phyloP scores from a whole-genome alignment of 2,888 invertebrate genomes.

The Elegia similella region DNA sequence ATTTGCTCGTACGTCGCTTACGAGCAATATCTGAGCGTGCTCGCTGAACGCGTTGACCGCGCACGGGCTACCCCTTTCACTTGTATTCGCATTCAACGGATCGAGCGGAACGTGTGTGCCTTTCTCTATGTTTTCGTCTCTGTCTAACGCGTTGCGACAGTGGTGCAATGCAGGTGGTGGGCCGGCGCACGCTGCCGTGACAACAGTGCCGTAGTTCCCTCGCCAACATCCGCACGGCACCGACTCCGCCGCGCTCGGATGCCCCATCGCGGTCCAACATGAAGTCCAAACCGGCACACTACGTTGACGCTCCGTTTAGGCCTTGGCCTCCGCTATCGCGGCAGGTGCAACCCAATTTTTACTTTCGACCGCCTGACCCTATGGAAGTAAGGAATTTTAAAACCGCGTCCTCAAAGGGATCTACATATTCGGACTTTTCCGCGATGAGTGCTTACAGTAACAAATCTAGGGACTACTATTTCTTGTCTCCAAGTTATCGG shows the following conservation, averaged over 20 bases:
- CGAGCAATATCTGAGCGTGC: constrained; percentile 51
- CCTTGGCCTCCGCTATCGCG: constrained; percentile 86
- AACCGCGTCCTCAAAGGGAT: constrained; percentile 66
- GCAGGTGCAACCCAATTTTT: constrained; percentile 72
- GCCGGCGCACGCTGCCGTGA: constrained; percentile 56
- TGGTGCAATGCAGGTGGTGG: constrained; percentile 62
- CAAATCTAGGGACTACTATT: constrained; percentile 80
- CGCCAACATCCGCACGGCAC: constrained; percentile 74
- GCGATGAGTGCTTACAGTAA: constrained; percentile 75
- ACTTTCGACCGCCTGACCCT: constrained; percentile 73
- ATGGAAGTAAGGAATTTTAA: constrained; percentile 75
- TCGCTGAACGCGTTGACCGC: constrained; percentile 57
- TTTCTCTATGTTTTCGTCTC: constrained; percentile 77
- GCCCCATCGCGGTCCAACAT: constrained; percentile 81
- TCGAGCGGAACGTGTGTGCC: constrained; percentile 73
- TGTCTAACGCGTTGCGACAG: constrained; percentile 63
- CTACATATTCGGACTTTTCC: constrained; percentile 77
- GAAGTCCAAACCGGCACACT: constrained; percentile 83
- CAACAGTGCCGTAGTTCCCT: constrained; percentile 73
- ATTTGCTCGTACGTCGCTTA: constrained; percentile 42
- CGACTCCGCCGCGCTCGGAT: constrained; percentile 65
- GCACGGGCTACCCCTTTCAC: constrained; percentile 77
- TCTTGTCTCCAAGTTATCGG: constrained; percentile 86
- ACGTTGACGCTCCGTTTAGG: constrained; percentile 77
- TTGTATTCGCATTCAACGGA: constrained; percentile 71